Conservation (phyloP, 1,140 invertebrate species). For the Panulirus ornatus region DNA sequence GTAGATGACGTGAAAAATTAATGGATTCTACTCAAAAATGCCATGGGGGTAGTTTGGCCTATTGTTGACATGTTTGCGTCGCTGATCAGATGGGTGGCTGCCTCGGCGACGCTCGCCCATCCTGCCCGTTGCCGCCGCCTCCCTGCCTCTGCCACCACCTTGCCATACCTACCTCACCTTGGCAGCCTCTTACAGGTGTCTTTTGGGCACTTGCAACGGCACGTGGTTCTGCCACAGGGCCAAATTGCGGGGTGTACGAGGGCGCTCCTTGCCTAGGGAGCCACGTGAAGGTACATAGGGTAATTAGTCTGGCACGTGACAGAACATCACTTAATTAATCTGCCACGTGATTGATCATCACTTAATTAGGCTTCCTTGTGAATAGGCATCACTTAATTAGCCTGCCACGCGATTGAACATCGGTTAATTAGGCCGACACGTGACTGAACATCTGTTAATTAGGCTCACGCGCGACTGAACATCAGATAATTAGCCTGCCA, state of each 20-base stretch:
- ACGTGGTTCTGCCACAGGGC: background rate
- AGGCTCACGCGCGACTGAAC: slow-evolving; percentile 53
- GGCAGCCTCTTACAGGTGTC: background rate
- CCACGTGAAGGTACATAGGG: slow-evolving; percentile 28
- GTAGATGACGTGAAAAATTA: no score
- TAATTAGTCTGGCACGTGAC: slow-evolving; percentile 54
- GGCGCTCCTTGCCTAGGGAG: background rate
- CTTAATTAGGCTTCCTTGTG: slow-evolving; percentile 51
- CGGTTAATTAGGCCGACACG: slow-evolving; percentile 40
- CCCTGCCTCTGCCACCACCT: background rate
- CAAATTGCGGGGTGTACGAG: slow-evolving; percentile 24
- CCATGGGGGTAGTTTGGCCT: background rate
- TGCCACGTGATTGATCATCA: slow-evolving; percentile 25
- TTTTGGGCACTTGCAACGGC: background rate
- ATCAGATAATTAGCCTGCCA: slow-evolving; percentile 54
- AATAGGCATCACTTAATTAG: slow-evolving; percentile 48
- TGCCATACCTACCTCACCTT: background rate
- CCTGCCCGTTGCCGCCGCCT: background rate
- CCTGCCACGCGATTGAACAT: slow-evolving; percentile 42
- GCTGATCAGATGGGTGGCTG: no score
- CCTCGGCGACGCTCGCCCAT: no score
- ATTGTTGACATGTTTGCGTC: no score
- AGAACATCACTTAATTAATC: slow-evolving; percentile 33
- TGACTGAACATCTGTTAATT: slow-evolving; percentile 56
- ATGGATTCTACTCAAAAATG: no score